These are phyloP conservation scores for Hemiprocne comata DNA, from an alignment of 2,113 vertebrate genomes.

Conservation along the genomic window DNA sequence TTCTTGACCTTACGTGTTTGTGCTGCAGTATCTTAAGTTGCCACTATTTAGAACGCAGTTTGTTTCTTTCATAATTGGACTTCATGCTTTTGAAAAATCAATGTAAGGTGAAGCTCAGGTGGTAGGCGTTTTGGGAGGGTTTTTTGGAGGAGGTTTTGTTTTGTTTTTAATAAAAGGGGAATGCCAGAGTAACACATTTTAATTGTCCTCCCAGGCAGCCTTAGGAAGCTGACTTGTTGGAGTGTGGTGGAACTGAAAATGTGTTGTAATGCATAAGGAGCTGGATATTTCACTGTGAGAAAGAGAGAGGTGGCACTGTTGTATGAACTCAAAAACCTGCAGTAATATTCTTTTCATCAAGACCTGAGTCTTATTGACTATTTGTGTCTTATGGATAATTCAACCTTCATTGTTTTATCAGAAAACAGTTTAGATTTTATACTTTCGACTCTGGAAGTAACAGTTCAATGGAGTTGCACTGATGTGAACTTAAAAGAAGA, in stretches of 20 bases:
- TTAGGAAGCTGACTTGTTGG: neutral
- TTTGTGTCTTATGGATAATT: neutral
- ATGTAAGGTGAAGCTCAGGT: neutral
- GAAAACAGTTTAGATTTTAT: neutral
- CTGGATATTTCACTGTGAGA: neutral
- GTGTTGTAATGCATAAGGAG: neutral
- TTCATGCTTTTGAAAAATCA: neutral
- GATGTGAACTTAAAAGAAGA: neutral
- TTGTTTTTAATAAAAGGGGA: neutral
- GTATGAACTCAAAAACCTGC: neutral
- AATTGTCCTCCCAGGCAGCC: neutral
- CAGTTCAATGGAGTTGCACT: neutral
- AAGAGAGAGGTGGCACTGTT: neutral
- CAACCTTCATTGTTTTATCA: neutral
- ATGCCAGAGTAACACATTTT: neutral
- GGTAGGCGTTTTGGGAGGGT: neutral
- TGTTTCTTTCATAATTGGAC: neutral
- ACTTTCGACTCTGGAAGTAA: neutral
- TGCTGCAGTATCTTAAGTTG: neutral
- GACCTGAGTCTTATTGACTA: fast-evolving
- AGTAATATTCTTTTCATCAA: neutral
- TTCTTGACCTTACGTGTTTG: neutral
- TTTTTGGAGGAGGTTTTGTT: too few species aligned
- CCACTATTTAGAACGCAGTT: neutral
- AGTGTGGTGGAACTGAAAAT: neutral